Evolutionary conservation across 2,888 invertebrate species (phyloP).

Genomic region (Tetheella fluctuosa): DNA sequence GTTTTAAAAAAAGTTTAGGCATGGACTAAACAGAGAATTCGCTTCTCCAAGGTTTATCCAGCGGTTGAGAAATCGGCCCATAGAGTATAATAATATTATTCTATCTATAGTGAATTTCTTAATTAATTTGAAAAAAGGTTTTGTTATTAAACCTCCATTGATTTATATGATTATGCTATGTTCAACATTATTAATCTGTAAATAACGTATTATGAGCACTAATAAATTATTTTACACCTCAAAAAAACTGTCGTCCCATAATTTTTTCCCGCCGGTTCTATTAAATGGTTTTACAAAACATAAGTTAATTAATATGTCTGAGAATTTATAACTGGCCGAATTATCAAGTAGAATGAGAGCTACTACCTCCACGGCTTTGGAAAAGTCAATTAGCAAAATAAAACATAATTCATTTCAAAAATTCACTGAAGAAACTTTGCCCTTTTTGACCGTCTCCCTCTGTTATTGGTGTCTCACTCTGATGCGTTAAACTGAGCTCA

Average conservation of each 20-base stretch:
- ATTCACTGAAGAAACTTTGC: constrained; percentile 65
- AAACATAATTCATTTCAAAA: constrained; percentile 72
- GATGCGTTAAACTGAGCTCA: constrained; percentile 23
- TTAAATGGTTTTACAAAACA: constrained; percentile 26
- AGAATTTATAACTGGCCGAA: constrained; percentile 48
- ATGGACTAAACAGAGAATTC: too few relatives aligned
- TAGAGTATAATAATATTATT: too few relatives aligned
- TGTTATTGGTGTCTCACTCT: constrained; percentile 36
- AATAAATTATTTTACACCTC: background rate
- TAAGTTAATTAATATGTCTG: constrained; percentile 49
- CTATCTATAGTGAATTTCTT: too few relatives aligned
- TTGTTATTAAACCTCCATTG: too few relatives aligned
- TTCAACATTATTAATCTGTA: too few relatives aligned
- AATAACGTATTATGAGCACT: too few relatives aligned
- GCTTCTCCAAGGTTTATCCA: too few relatives aligned
- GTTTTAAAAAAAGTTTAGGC: too few relatives aligned
- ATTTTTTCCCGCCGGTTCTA: constrained; percentile 9
- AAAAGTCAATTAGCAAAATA: constrained; percentile 65
- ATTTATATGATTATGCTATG: too few relatives aligned
- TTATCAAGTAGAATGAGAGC: constrained; percentile 44
- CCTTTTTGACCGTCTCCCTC: constrained; percentile 46
- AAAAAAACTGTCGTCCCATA: background rate
- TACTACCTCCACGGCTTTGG: constrained; percentile 23
- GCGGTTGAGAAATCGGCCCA: too few relatives aligned
- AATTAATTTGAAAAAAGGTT: too few relatives aligned